Base-by-base conservation (phyloP, 53 echinoderm and acorn worm species). In the Zoroaster sp. region DNA sequence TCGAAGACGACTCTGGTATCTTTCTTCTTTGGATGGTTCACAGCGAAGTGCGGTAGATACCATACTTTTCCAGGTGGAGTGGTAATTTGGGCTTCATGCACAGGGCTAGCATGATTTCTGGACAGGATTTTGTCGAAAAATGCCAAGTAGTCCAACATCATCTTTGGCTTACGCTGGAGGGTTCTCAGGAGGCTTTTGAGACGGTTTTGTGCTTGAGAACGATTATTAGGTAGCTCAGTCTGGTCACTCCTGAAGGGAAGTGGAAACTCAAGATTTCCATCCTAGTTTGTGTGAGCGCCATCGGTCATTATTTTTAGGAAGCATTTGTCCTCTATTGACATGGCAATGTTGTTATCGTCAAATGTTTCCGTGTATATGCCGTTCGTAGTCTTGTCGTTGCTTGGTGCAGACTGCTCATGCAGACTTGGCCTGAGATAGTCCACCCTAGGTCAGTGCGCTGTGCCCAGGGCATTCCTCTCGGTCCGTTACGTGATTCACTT, bases 401-500 rank as follows among this genome's bases (percentile, higher is more conserved):
- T 20, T 42, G 20, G 46, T 2, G 43, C 0, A 6, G 39, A 4
- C 76, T 28, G 14, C 88, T 75, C 15, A 14, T 77, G 40, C 91
- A 92, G 1, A 92, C 32, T 51, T 83, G 92, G 4, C 92, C 92
- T 7, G 88, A 92, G 31, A 88, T 38, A 5, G 93, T 89, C 92
- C 92, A 92, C 0, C 93, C 93, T 4, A 93, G 39, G 51, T 93
- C 69, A 2, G 93, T 87, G 15, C 90, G 80, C 72, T 89, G 90
- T 1, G 93, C 93, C 90, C 93, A 93, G 10, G 90, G 93, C 9
- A 80, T 89, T 25, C 86, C 86, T 49, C 20, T 75, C 2, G 92
- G 89, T 37, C 93, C 89, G 37, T 93, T 93, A 0, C 75, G 70
- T n/a, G 78, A 77, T 88, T 90, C 87, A 49, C 93, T 78, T 4